Conservation (phyloP, 2,797 vertebrate species). For the Catharus ustulatus region DNA sequence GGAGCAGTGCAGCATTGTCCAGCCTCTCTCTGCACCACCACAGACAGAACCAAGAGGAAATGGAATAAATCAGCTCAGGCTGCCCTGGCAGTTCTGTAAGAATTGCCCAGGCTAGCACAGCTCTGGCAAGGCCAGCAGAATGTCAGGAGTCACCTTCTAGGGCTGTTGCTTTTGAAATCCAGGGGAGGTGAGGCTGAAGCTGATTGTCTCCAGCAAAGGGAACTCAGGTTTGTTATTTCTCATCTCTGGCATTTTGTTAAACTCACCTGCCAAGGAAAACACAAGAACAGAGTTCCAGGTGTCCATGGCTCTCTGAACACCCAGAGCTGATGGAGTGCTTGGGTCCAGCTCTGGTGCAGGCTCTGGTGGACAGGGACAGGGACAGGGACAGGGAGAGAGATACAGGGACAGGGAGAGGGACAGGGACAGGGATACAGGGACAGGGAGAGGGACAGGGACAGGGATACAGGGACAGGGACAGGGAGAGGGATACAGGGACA, state of each 20-base stretch:
- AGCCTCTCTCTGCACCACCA: not conserved
- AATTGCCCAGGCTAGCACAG: not conserved
- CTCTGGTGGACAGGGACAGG: not conserved
- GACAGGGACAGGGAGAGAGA: too few species aligned
- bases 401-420: not conserved
- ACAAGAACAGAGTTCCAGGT: not conserved
- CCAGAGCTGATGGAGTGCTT: not conserved
- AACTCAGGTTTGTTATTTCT: not conserved
- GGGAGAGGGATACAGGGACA: too few species aligned
- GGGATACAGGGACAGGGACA: not conserved
- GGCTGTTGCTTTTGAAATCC: not conserved
- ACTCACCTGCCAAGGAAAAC: not conserved
- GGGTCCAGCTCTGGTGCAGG: not conserved
- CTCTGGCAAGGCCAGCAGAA: not conserved
- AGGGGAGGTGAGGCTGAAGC: not conserved
- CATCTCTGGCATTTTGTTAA: not conserved
- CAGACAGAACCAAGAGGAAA: not conserved
- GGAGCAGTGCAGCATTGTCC: not conserved
- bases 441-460: too few species aligned
- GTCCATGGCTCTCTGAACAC: not conserved
- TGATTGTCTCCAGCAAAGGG: not conserved
- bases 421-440: too few species aligned
- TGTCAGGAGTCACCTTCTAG: not conserved
- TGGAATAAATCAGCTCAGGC: not conserved
- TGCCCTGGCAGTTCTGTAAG: not conserved